Conservation (phyloP, 2,113 vertebrate species). For the Xenopus laevis region DNA sequence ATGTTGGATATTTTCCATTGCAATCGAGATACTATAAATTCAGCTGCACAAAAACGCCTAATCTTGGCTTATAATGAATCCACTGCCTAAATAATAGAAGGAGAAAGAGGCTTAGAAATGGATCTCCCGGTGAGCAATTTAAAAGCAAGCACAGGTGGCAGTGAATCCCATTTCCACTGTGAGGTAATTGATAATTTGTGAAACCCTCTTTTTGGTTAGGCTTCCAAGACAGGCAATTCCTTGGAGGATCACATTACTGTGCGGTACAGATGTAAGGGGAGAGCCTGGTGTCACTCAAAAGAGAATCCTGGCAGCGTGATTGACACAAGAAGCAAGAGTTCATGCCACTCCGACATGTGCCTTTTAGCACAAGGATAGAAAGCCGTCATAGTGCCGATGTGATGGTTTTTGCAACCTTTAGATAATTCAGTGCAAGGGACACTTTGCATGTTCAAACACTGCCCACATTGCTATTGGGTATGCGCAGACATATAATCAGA, state of each 20-base stretch:
- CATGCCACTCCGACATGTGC: constrained; percentile 60
- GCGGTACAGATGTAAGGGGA: constrained; percentile 56
- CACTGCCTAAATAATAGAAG: constrained; percentile 43
- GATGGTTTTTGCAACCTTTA: constrained; percentile 55
- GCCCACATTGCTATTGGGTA: constrained; percentile 69
- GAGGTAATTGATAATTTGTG: constrained; percentile 56
- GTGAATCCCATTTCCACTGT: constrained; percentile 35
- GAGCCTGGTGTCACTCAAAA: constrained; percentile 52
- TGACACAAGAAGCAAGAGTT: constrained; percentile 63
- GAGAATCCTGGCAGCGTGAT: constrained; percentile 59
- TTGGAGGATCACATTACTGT: constrained; percentile 49
- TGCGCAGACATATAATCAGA: constrained; percentile 90
- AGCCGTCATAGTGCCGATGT: constrained; percentile 53
- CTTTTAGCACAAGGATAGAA: constrained; percentile 57
- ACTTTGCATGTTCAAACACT: constrained; percentile 65
- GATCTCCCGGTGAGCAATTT: constrained; percentile 43
- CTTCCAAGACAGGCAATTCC: constrained; percentile 50
- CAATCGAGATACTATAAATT: too few species aligned
- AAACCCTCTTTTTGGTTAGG: constrained; percentile 36
- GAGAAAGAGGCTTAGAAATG: constrained; percentile 25
- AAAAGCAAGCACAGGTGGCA: constrained; percentile 46
- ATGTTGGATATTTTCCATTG: too few species aligned
- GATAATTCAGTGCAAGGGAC: constrained; percentile 61
- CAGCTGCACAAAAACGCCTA: background rate
- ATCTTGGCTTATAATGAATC: constrained; percentile 42